These are phyloP conservation scores for Clamator glandarius DNA, from an alignment of 2,797 vertebrate genomes.

Conservation along the genomic window DNA sequence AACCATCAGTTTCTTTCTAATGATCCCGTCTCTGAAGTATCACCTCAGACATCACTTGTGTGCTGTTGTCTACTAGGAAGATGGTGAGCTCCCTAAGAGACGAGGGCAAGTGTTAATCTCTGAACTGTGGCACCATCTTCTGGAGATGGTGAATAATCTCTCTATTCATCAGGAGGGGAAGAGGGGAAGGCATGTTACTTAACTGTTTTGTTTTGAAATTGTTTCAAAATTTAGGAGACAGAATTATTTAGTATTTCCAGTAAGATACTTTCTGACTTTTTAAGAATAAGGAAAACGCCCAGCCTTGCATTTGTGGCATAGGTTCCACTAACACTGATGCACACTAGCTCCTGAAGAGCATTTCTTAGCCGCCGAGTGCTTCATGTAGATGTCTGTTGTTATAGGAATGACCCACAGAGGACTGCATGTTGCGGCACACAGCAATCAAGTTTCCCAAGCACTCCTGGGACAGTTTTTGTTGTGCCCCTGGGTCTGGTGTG, in stretches of 20 bases:
- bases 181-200: not conserved
- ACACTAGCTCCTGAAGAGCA: not conserved
- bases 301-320: not conserved
- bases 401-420: not conserved
- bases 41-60: not conserved
- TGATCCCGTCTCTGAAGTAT: not conserved
- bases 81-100: not conserved
- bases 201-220: not conserved
- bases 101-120: not conserved
- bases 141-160: not conserved
- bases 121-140: not conserved
- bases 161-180: not conserved
- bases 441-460: not conserved
- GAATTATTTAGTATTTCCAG: not conserved
- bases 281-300: not conserved
- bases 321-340: not conserved
- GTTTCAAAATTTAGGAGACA: not conserved
- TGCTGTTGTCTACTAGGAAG: not conserved
- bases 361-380: not conserved
- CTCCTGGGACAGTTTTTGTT: not conserved
- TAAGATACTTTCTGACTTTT: not conserved
- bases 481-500: not conserved
- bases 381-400: not conserved
- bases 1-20: accelerated
- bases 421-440: not conserved